Evolutionary conservation across 2,888 invertebrate genomes (phyloP), one percentile per base, ranked within the genome.

Genomic region (Isotomurus palustris): DNA sequence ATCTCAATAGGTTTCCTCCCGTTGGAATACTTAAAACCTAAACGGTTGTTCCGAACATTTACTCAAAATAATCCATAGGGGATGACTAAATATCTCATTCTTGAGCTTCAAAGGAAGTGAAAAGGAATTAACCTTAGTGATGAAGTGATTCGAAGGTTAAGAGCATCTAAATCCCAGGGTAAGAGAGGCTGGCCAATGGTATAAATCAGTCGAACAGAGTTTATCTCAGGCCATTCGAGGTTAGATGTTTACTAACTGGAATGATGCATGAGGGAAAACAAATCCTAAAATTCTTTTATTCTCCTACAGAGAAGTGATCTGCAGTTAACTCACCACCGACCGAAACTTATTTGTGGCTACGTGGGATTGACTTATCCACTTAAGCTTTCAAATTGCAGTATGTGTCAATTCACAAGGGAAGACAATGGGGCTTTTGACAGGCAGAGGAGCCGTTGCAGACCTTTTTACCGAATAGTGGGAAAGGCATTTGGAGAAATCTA

Each of bases 241-340:
- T 49, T 47, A 29, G 29, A 49, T 49, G 49, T 49, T 49, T 49
- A 49, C 49, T 35, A 49, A 49, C 49, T 49, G 14, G 3, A 19
- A 35, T 49, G 49, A 49, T 29, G 14, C 35, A 49, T 19, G 35
- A 49, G 49, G 19, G 35, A 49, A 49, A 49, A 49, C 49, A 49
- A 49, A 49, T 35, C 35, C 49, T 49, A 32, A 49, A 49, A 49
- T 49, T 29, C 49, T 28, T 49, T 32, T 49, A 28, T 32, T 14
- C 22, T n/a, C n/a, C n/a, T n/a, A n/a, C n/a, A n/a, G n/a, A n/a
- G n/a, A n/a, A n/a, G n/a, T n/a, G n/a, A n/a, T n/a, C n/a, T n/a
- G n/a, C n/a, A n/a, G n/a, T n/a, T n/a, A n/a, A n/a, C n/a, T n/a
- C n/a, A n/a, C n/a, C n/a, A n/a, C n/a, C n/a, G n/a, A n/a, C n/a